A percentile compares a stretch with the other conserved stretches of the same genome.
Evolutionary conservation across 2,797 vertebrate species (phyloP).

Genomic region (Enteromius paludinosus): DNA sequence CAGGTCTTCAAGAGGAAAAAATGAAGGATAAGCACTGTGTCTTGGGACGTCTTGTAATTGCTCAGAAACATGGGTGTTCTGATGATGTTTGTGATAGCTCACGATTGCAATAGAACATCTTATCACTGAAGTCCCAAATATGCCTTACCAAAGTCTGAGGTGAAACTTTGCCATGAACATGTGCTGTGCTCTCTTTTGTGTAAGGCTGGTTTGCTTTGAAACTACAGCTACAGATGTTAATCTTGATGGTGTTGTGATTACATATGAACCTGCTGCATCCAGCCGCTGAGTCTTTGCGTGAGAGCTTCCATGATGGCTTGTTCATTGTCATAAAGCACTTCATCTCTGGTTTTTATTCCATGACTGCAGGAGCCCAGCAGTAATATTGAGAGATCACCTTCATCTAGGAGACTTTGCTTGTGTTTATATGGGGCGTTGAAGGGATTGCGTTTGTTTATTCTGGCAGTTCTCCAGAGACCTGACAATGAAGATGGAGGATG

Average conservation of each 20-base stretch:
- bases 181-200: not conserved
- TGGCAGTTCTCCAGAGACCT: conserved; percentile 17
- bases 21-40: not conserved
- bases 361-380: conserved; percentile 1
- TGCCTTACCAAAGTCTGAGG: not conserved
- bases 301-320: not conserved
- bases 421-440: conserved; percentile 13
- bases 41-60: not conserved
- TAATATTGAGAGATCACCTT: conserved; percentile 19
- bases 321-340: conserved; percentile 41
- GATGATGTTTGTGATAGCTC: not conserved
- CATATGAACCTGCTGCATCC: conserved; percentile 13
- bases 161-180: not conserved
- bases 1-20: conserved; percentile 79
- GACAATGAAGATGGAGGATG: conserved; percentile 29
- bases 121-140: not conserved
- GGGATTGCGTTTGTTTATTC: conserved; percentile 30
- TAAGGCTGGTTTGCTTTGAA: not conserved
- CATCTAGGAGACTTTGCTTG: conserved; percentile 1
- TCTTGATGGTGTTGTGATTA: conserved; percentile 5
- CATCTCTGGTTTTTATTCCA: conserved; percentile 35
- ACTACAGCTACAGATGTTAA: conserved; percentile 1
- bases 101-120: not conserved
- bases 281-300: conserved; percentile 34
- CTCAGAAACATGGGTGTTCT: not conserved